Conservation (phyloP, 1,140 invertebrate species). For the Drosophila miranda region DNA sequence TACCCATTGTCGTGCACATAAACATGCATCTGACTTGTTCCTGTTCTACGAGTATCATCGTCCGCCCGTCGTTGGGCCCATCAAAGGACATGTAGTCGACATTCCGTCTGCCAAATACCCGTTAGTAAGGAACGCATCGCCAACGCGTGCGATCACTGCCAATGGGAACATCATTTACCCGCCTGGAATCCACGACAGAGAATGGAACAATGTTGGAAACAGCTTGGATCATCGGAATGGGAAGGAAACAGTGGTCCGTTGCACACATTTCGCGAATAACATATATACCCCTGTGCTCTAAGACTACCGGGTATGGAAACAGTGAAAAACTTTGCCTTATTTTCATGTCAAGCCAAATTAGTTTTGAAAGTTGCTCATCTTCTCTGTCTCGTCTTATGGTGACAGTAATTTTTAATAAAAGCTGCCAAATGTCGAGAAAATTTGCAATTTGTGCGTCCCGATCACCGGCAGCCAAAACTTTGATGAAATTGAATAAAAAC, state of each 20-base stretch:
- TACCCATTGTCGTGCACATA: conserved; percentile 54
- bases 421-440: conserved; percentile 50
- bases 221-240: no score
- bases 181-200: no score
- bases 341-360: conserved; percentile 73
- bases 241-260: no score
- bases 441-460: conserved; percentile 18
- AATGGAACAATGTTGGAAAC: no score
- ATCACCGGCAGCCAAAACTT: conserved; percentile 12
- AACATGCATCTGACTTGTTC: conserved; percentile 49
- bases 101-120: no score
- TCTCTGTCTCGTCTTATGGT: conserved; percentile 51
- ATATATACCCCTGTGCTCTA: no score
- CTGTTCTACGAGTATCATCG: conserved; percentile 18
- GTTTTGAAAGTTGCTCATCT: conserved; percentile 65
- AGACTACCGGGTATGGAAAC: no score
- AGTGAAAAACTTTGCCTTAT: conserved; percentile 55
- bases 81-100: no score
- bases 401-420: conserved; percentile 76
- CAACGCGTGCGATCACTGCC: no score
- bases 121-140: no score
- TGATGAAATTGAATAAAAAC: conserved; percentile 19
- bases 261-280: no score
- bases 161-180: no score
- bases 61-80: conserved; percentile 10